Conservation (phyloP, 2,888 invertebrate species). For the Sceliomorpha sp. region DNA sequence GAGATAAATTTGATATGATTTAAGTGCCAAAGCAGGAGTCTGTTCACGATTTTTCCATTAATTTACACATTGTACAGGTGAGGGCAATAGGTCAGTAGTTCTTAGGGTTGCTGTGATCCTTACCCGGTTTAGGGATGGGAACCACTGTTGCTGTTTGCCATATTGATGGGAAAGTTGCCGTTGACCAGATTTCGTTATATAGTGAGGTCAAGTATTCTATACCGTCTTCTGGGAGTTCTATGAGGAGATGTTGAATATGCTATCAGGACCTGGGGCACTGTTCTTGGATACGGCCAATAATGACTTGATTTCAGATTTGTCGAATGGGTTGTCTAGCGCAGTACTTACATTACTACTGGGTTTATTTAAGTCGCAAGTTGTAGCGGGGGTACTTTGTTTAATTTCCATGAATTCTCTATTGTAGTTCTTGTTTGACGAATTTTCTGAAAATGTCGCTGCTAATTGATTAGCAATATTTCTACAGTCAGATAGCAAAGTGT, state of each 20-base stretch:
- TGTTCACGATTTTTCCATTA: too few species aligned
- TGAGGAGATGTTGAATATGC: too few species aligned
- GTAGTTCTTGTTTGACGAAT: slow-evolving; percentile 35
- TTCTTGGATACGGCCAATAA: too few species aligned
- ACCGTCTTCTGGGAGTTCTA: too few species aligned
- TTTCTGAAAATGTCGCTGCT: slow-evolving; percentile 23
- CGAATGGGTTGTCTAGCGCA: too few species aligned
- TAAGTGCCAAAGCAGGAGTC: too few species aligned
- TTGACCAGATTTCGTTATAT: too few species aligned
- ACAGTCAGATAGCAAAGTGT: neutral
- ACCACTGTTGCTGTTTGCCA: slow-evolving; percentile 30
- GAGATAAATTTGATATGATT: too few species aligned
- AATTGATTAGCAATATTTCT: slow-evolving; percentile 12
- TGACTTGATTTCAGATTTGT: too few species aligned
- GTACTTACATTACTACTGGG: too few species aligned
- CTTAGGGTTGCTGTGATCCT: slow-evolving; percentile 12
- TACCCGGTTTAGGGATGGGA: slow-evolving; percentile 29
- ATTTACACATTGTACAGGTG: slow-evolving; percentile 33
- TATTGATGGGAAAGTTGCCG: neutral
- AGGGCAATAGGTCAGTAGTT: slow-evolving; percentile 46
- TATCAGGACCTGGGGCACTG: too few species aligned
- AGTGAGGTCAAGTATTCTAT: too few species aligned
- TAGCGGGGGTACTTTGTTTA: neutral
- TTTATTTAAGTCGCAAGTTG: neutral
- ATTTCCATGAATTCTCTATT: slow-evolving; percentile 3